phyloP scores from a whole-genome alignment of 2,113 vertebrate species.

The Ptychochromis oligacanthus region DNA sequence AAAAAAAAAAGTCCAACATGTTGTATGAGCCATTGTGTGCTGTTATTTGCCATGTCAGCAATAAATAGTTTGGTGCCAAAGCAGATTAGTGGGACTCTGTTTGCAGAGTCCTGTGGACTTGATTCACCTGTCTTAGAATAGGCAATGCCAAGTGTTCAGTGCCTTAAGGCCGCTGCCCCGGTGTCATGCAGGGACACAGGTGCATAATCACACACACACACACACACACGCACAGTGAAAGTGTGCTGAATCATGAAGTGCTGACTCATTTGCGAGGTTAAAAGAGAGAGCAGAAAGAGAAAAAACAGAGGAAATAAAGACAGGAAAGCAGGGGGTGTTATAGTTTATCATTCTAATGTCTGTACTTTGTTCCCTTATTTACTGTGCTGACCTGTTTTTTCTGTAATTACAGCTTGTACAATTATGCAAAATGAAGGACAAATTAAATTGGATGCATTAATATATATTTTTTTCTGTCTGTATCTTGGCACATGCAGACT shows the following conservation, averaged over 20 bases:
- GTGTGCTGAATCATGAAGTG: constrained; percentile 52
- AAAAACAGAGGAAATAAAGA: constrained; percentile 18
- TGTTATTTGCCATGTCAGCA: constrained; percentile 48
- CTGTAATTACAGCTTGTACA: constrained; percentile 52
- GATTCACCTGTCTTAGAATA: constrained; percentile 60
- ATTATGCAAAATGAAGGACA: constrained; percentile 12
- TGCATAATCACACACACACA: constrained; percentile 13
- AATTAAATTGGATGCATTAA: neutral
- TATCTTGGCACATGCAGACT: neutral
- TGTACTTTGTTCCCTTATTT: neutral
- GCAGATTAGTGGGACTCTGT: constrained; percentile 58
- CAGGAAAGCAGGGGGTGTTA: neutral
- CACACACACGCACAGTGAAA: constrained; percentile 25
- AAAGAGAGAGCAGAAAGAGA: constrained; percentile 13
- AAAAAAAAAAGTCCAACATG: neutral
- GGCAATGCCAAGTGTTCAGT: constrained; percentile 44
- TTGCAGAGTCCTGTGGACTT: constrained; percentile 44
- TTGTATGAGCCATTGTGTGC: neutral
- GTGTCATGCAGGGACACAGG: constrained; percentile 49
- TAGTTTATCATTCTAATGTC: neutral
- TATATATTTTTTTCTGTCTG: neutral
- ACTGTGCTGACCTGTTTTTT: constrained; percentile 10
- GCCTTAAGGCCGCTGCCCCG: constrained; percentile 39
- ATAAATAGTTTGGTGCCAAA: constrained; percentile 38
- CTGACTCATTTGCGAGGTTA: constrained; percentile 48